phyloP scores from a whole-genome alignment of 2,888 invertebrate genomes.

The Melanchra persicariae region DNA sequence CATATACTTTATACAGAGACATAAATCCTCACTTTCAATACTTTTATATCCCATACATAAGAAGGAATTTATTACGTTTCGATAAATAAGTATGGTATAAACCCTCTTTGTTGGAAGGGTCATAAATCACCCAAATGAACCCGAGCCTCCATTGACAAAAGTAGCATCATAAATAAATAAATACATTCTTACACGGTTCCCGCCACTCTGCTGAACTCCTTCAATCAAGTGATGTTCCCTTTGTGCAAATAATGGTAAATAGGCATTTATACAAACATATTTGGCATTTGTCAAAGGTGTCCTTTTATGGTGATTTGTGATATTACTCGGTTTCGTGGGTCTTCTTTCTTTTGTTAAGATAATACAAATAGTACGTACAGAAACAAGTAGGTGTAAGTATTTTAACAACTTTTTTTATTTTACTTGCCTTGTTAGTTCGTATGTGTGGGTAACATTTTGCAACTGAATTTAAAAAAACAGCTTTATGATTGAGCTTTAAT shows the following conservation, averaged over 20 bases:
- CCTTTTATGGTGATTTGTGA: constrained; percentile 62
- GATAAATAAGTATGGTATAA: constrained; percentile 81
- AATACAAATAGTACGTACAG: constrained; percentile 17
- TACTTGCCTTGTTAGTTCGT: background rate
- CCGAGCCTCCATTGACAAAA: constrained; percentile 83
- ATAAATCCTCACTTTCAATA: constrained; percentile 72
- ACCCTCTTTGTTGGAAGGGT: constrained; percentile 82
- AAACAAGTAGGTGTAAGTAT: background rate
- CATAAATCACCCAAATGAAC: constrained; percentile 87
- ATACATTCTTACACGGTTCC: constrained; percentile 77
- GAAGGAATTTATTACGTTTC: constrained; percentile 83
- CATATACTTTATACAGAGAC: constrained; percentile 61
- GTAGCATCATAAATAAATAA: constrained; percentile 85
- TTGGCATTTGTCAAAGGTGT: constrained; percentile 65
- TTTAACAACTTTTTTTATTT: background rate
- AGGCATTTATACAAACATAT: constrained; percentile 68
- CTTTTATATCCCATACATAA: constrained; percentile 73
- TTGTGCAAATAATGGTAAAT: constrained; percentile 76
- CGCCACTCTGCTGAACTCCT: constrained; percentile 72
- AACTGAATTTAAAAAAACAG: too few relatives aligned
- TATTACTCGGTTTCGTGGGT: constrained; percentile 35
- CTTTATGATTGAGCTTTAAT: too few relatives aligned
- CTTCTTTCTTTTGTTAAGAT: constrained; percentile 21
- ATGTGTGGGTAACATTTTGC: too few relatives aligned
- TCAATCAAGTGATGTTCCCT: constrained; percentile 75